Evolutionary conservation across 2,113 vertebrate genomes (phyloP).

Genomic region (Seriola dumerili): DNA sequence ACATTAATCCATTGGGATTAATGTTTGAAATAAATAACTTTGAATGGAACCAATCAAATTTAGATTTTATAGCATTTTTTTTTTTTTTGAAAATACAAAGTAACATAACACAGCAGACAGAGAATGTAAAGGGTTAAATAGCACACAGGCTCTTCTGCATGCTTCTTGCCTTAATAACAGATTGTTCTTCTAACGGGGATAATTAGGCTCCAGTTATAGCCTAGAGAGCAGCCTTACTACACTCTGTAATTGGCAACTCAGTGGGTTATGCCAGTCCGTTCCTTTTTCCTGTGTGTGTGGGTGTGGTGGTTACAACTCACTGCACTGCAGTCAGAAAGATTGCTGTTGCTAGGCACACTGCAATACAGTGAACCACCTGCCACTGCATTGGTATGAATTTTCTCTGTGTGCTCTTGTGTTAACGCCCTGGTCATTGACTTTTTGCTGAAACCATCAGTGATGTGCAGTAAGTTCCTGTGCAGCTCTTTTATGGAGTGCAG

Average conservation of each 20-base stretch:
- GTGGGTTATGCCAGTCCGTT: constrained; percentile 77
- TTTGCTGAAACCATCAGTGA: constrained; percentile 52
- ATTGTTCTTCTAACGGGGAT: constrained; percentile 83
- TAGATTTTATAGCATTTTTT: not conserved
- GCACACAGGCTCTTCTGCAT: constrained; percentile 36
- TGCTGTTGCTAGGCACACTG: constrained; percentile 79
- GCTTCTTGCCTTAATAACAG: constrained; percentile 83
- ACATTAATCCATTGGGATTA: not conserved
- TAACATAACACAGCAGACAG: constrained; percentile 11
- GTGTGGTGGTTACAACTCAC: constrained; percentile 79
- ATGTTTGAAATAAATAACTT: not conserved
- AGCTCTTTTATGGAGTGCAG: constrained; percentile 33
- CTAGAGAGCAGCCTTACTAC: constrained; percentile 72
- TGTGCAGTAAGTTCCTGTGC: constrained; percentile 52
- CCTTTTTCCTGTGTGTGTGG: constrained; percentile 68
- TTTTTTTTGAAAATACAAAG: not conserved
- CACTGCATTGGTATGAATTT: constrained; percentile 61
- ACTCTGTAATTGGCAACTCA: constrained; percentile 85
- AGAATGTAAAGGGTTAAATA: constrained; percentile 66
- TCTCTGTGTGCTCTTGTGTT: constrained; percentile 27
- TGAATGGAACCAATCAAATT: not conserved
- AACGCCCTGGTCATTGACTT: constrained; percentile 35
- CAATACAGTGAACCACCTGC: constrained; percentile 70
- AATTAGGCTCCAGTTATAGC: constrained; percentile 86
- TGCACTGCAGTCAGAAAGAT: constrained; percentile 77